Percentiles rank a stretch among this genome's conserved stretches.
phyloP scores from a whole-genome alignment of 2,797 vertebrate genomes.

The Trachops cirrhosus region DNA sequence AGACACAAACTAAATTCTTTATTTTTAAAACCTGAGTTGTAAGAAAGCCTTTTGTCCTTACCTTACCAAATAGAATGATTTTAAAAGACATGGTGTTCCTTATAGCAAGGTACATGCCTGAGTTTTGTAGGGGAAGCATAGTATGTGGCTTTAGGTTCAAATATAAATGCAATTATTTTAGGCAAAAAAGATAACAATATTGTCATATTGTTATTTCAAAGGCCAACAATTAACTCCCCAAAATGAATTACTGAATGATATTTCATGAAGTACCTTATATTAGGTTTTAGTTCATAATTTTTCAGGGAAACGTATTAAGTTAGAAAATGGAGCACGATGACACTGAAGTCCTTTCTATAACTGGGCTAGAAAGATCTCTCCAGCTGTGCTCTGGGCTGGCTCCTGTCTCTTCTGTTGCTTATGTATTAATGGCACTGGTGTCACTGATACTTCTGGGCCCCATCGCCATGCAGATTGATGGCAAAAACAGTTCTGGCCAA shows the following conservation, averaged over 20 bases:
- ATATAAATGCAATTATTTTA: neutral
- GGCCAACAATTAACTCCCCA: neutral
- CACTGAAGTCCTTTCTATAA: neutral
- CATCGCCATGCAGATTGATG: constrained; percentile 64
- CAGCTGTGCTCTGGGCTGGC: neutral
- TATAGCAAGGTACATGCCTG: neutral
- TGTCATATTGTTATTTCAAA: neutral
- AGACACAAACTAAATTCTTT: constrained; percentile 41
- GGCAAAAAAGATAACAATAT: neutral
- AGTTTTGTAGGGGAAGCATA: neutral
- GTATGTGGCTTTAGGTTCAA: neutral
- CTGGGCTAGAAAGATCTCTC: neutral
- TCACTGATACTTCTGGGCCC: constrained; percentile 55
- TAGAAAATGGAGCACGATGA: neutral
- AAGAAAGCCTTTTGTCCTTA: neutral
- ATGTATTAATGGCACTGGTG: constrained; percentile 23
- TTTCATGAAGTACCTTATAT: neutral
- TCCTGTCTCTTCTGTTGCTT: constrained; percentile 15
- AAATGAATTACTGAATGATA: neutral
- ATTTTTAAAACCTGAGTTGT: neutral
- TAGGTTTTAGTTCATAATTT: constrained; percentile 33
- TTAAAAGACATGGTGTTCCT: neutral
- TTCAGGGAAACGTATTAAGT: constrained; percentile 5
- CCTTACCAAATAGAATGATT: neutral
- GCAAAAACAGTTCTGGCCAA: constrained; percentile 50